Evolutionary conservation across 2,797 vertebrate species (phyloP).

Genomic region (Tapera naevia): DNA sequence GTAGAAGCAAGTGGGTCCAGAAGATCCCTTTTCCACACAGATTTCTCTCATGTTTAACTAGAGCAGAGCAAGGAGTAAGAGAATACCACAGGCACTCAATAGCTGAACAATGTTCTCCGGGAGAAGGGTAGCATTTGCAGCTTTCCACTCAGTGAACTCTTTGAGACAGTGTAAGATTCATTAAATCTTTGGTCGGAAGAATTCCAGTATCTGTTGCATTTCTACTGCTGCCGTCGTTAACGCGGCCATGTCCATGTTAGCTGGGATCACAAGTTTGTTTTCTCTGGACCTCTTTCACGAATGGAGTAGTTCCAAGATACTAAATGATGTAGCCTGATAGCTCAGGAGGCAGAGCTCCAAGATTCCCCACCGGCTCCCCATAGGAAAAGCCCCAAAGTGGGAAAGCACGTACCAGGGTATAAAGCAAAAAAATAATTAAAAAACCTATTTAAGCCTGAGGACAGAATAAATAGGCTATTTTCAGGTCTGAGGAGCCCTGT

Average conservation of each 20-base stretch:
- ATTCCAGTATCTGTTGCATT: neutral
- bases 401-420: constrained; percentile 15
- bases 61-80: neutral
- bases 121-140: neutral
- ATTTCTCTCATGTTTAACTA: neutral
- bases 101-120: neutral
- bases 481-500: neutral
- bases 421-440: neutral
- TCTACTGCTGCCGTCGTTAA: constrained; percentile 51
- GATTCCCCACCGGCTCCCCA: constrained; percentile 15
- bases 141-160: neutral
- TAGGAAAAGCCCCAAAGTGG: constrained; percentile 39
- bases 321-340: constrained; percentile 73
- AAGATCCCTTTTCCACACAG: neutral
- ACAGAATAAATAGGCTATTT: neutral
- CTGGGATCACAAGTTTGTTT: constrained; percentile 73
- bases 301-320: constrained; percentile 77
- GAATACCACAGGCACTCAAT: neutral
- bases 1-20: neutral
- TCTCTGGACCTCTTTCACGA: constrained; percentile 75
- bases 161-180: neutral
- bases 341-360: constrained; percentile 70
- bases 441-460: neutral
- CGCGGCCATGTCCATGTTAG: constrained; percentile 55
- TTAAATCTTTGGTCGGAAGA: neutral